phyloP scores from a whole-genome alignment of 2,888 invertebrate genomes.

The Psococerastis gibbosa region DNA sequence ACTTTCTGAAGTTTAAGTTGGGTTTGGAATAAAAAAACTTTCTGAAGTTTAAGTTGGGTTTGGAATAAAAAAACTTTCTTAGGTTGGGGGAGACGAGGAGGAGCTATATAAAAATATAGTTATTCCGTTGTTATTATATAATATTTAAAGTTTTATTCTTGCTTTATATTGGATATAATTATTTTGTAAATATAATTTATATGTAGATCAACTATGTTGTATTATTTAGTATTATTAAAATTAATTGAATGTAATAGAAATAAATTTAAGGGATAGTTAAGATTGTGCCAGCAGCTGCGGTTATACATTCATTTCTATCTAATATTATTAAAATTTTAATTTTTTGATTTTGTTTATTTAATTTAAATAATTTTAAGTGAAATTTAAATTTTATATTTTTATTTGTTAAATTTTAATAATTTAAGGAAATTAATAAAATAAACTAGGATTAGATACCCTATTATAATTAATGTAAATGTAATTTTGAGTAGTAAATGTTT shows the following conservation, averaged over 20 bases:
- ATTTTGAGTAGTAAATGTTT: conserved; percentile 36
- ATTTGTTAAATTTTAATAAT: conserved; percentile 24
- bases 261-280: conserved; percentile 37
- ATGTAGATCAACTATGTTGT: conserved; percentile 30
- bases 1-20: no score
- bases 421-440: conserved; percentile 27
- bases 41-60: no score
- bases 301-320: conserved; percentile 38
- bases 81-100: no score
- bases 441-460: conserved; percentile 53
- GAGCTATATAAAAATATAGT: conserved; percentile 6
- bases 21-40: no score
- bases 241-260: conserved; percentile 39
- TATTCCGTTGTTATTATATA: conserved; percentile 12
- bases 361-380: conserved; percentile 33
- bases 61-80: no score
- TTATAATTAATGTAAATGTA: conserved; percentile 32
- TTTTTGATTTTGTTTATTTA: conserved; percentile 27
- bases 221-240: conserved; percentile 30
- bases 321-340: conserved; percentile 21
- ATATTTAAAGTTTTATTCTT: conserved; percentile 29
- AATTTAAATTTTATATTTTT: conserved; percentile 32
- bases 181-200: conserved; percentile 37
- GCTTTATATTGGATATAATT: conserved; percentile 29
- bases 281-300: conserved; percentile 53